Evolutionary conservation across 2,888 invertebrate species (phyloP), one percentile per base, ranked within the genome.

Genomic region (Clostera curtula): DNA sequence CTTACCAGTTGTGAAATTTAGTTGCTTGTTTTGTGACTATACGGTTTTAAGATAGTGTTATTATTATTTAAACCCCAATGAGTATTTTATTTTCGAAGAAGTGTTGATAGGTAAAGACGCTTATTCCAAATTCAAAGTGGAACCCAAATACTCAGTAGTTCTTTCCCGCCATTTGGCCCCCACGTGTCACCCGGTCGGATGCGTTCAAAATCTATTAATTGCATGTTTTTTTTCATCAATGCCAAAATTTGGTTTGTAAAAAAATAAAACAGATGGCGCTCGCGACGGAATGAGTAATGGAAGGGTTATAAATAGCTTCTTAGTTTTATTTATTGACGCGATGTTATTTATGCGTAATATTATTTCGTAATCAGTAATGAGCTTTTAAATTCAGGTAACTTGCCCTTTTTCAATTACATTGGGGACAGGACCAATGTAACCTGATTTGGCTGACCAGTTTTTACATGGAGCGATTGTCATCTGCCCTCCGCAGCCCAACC

Each of bases 91-190:
- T n/a, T n/a, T n/a, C n/a, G n/a, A n/a, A n/a, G n/a, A n/a, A n/a
- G n/a, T n/a, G n/a, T n/a, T n/a, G n/a, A n/a, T n/a, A n/a, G 7
- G 19, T 19, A 26, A 9, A 27, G 25, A 29, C 20, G 14, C 17
- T 23, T 16, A 2, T 19, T 11, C 1, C 13, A 20, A 32, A 20
- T 15, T 19, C 5, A 23, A 5, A 24, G 29, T 27, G 47, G 64
- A 61, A 41, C 66, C 65, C 69, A 43, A 68, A 58, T 49, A 23
- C 23, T 42, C 49, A 49, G 51, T 53, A 50, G 49, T 40, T 54
- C 44, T 47, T 56, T 54, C 40, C 43, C 47, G 55, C 65, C 79
- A 80, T 77, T 77, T 79, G 79, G 71, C 40, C 40, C 49, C 60
- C 79, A 79, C 74, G 77, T 80, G 79, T 68, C 69, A 65, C 56